Evolutionary conservation across 2,888 invertebrate genomes (phyloP).

Genomic region (Nezara viridula): DNA sequence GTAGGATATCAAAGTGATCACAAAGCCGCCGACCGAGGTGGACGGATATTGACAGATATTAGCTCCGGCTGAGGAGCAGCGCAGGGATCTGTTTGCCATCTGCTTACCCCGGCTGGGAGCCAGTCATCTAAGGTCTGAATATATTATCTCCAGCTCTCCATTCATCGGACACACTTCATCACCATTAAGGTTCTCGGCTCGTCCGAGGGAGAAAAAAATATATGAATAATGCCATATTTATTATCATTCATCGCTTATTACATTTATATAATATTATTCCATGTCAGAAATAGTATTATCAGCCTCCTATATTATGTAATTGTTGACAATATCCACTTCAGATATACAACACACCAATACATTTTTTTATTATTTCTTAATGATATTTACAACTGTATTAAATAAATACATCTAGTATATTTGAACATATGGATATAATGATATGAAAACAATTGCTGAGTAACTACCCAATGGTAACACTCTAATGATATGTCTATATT

Average conservation of each 20-base stretch:
- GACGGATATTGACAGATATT: slow-evolving; percentile 15
- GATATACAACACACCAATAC: too few relatives aligned
- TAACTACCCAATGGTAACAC: too few relatives aligned
- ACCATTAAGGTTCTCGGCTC: not conserved
- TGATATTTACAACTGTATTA: too few relatives aligned
- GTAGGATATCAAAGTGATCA: not conserved
- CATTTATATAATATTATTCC: slow-evolving; percentile 6
- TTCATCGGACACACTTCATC: slow-evolving; percentile 19
- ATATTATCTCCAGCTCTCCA: not conserved
- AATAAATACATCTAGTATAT: too few relatives aligned
- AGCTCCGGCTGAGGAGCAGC: not conserved
- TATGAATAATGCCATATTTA: not conserved
- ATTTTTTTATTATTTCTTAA: too few relatives aligned
- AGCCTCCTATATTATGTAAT: too few relatives aligned
- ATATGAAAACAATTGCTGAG: too few relatives aligned
- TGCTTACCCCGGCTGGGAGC: not conserved
- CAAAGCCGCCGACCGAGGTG: not conserved
- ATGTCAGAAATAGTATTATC: not conserved
- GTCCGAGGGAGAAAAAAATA: not conserved
- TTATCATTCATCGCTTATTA: not conserved
- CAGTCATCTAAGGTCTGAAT: not conserved
- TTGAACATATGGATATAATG: too few relatives aligned
- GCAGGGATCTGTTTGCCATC: not conserved
- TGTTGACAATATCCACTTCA: too few relatives aligned
- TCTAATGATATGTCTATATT: too few relatives aligned